Conservation (phyloP, 2,797 vertebrate genomes). For the Vireo griseus region DNA sequence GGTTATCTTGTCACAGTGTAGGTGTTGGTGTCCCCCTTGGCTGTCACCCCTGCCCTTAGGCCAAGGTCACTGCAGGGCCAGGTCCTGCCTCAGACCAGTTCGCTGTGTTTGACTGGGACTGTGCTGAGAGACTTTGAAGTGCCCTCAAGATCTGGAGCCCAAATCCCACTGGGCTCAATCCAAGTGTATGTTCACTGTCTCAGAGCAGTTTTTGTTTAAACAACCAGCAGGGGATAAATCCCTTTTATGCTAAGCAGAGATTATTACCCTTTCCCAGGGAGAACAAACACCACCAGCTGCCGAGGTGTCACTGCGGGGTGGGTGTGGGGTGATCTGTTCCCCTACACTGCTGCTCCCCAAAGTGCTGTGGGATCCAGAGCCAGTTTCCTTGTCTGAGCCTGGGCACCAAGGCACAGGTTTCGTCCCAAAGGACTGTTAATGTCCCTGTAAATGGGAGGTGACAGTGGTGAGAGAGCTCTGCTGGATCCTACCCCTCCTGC, state of each 20-base stretch:
- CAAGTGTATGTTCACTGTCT: neutral
- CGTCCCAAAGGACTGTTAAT: neutral
- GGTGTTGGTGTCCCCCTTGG: neutral
- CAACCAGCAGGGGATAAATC: neutral
- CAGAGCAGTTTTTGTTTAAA: neutral
- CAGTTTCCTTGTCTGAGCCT: neutral
- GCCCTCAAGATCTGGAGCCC: neutral
- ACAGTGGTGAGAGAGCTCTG: neutral
- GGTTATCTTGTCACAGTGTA: neutral
- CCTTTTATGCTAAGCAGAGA: neutral
- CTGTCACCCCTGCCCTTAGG: neutral
- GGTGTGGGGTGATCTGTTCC: neutral
- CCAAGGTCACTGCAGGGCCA: neutral
- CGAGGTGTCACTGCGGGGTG: accelerated
- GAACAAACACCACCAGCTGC: neutral
- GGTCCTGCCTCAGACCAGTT: neutral
- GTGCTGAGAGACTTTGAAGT: neutral
- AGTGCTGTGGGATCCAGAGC: neutral
- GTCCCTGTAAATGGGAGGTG: neutral
- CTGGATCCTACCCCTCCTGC: neutral
- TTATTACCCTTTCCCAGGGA: neutral
- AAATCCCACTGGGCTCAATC: neutral
- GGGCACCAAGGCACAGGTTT: neutral
- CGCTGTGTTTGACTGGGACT: neutral
- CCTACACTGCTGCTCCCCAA: neutral